A percentile compares a stretch with the other conserved stretches of the same genome.
Conservation (phyloP, 2,888 invertebrate genomes). For the Phengaris arion region DNA sequence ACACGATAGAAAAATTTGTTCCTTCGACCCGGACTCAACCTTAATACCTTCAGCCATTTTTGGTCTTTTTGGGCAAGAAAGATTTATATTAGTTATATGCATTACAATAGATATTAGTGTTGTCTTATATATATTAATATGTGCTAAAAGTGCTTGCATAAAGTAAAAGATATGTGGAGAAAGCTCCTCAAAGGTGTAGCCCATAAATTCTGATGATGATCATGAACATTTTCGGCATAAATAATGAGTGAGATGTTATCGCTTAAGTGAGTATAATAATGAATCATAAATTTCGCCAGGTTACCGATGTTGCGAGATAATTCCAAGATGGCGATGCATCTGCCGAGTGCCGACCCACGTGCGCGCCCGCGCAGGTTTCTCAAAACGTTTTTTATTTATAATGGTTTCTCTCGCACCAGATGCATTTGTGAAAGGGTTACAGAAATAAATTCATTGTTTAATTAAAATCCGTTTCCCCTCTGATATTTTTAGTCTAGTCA, state of each 20-base stretch:
- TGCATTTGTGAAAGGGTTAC: conserved; percentile 66
- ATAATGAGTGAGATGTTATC: conserved; percentile 46
- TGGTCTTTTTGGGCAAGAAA: background rate
- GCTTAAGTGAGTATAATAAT: conserved; percentile 55
- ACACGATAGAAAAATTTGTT: conserved; percentile 70
- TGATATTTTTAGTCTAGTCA: conserved; percentile 43
- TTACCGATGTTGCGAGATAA: conserved; percentile 63
- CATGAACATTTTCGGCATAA: conserved; percentile 14
- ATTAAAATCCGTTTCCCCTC: conserved; percentile 62
- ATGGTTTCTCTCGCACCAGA: conserved; percentile 72
- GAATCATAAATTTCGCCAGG: conserved; percentile 62
- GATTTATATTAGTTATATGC: background rate
- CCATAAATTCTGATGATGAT: background rate
- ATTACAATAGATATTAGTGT: background rate
- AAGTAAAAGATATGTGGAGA: background rate
- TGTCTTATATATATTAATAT: too few species aligned
- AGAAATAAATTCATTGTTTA: conserved; percentile 59
- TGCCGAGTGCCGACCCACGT: conserved; percentile 76
- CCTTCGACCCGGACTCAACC: conserved; percentile 72
- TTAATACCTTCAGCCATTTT: conserved; percentile 36
- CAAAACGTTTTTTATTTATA: conserved; percentile 60
- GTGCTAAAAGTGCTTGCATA: background rate
- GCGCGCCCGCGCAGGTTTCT: conserved; percentile 68
- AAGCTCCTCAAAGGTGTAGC: background rate
- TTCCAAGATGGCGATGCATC: conserved; percentile 58